Evolutionary conservation across 2,113 vertebrate genomes (phyloP).

Genomic region (Picathartes gymnocephalus): DNA sequence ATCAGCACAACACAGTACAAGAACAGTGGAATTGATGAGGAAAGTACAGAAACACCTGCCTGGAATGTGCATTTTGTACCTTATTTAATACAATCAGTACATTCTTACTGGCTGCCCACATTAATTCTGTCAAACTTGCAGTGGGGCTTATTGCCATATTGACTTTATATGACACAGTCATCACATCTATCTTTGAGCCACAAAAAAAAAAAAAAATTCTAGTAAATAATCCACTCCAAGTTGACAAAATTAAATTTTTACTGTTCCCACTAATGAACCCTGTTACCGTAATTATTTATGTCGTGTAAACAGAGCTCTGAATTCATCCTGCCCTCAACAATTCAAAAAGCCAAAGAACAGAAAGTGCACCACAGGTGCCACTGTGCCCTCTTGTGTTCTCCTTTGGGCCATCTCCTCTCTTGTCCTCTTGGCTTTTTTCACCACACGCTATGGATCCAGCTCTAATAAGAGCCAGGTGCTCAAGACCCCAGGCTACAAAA

Average conservation of each 20-base stretch:
- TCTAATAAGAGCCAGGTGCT: conserved; percentile 48
- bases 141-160: neutral
- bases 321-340: neutral
- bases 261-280: neutral
- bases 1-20: neutral
- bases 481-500: neutral
- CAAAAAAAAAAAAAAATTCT: neutral
- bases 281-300: neutral
- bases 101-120: neutral
- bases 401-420: neutral
- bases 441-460: neutral
- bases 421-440: neutral
- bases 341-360: neutral
- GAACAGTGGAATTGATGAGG: neutral
- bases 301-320: neutral
- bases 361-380: conserved; percentile 34
- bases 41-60: neutral
- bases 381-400: conserved; percentile 62
- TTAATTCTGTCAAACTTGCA: neutral
- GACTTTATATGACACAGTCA: neutral
- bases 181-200: neutral
- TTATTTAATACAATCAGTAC: neutral
- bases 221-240: neutral
- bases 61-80: neutral
- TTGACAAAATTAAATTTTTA: neutral